These are phyloP conservation scores for Tetragonisca angustula DNA, from an alignment of 2,888 invertebrate genomes.

Conservation along the genomic window DNA sequence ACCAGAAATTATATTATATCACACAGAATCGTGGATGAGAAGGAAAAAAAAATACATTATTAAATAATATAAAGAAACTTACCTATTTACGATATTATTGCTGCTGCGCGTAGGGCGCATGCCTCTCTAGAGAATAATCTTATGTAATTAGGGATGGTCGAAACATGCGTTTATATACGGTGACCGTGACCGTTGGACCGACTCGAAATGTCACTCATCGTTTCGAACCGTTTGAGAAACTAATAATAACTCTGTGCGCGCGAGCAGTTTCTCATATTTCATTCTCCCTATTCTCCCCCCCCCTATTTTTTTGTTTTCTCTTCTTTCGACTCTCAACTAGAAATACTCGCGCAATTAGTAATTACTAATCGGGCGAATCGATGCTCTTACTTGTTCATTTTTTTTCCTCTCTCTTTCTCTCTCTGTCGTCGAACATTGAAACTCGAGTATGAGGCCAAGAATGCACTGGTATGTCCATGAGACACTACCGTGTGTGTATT, in stretches of 20 bases:
- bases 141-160: slow-evolving; percentile 78
- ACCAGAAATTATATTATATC: slow-evolving; percentile 76
- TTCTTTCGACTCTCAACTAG: neutral
- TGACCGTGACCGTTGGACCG: neutral
- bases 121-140: slow-evolving; percentile 78
- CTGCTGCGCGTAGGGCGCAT: slow-evolving; percentile 79
- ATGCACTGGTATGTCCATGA: too few relatives aligned
- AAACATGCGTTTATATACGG: slow-evolving; percentile 60
- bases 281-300: too few relatives aligned
- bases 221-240: slow-evolving; percentile 4
- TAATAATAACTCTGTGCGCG: too few relatives aligned
- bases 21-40: slow-evolving; percentile 74
- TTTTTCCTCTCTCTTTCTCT: too few relatives aligned
- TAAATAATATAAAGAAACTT: slow-evolving; percentile 76
- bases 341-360: too few relatives aligned
- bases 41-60: slow-evolving; percentile 68
- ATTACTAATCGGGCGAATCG: too few relatives aligned
- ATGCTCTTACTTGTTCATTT: too few relatives aligned
- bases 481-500: neutral
- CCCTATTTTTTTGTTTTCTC: too few relatives aligned
- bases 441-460: too few relatives aligned
- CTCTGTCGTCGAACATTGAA: too few relatives aligned
- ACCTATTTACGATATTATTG: slow-evolving; percentile 79
- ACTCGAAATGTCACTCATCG: slow-evolving; percentile 5
- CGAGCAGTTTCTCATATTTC: neutral